phyloP scores from a whole-genome alignment of 1,140 invertebrate species.

The Phocides pigmalion region DNA sequence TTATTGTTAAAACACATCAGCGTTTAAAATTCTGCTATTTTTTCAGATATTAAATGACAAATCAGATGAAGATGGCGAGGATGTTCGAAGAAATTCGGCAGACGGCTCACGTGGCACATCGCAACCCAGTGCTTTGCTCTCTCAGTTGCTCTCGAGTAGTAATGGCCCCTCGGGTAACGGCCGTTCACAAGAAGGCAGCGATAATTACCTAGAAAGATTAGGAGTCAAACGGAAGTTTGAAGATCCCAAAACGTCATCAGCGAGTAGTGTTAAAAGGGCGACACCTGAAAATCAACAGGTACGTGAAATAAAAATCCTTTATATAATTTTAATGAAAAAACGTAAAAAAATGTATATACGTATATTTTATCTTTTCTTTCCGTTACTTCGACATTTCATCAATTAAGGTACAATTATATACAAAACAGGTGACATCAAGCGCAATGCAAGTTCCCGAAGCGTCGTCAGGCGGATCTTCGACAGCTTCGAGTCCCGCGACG shows the following conservation, averaged over 20 bases:
- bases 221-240: constrained; percentile 86
- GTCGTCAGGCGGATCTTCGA: constrained; percentile 50
- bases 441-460: constrained; percentile 49
- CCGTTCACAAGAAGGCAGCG: constrained; percentile 64
- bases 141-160: constrained; percentile 90
- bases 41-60: constrained; percentile 92
- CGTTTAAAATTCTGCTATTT: constrained; percentile 10
- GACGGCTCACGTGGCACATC: constrained; percentile 83
- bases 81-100: constrained; percentile 69
- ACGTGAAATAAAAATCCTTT: constrained; percentile 50
- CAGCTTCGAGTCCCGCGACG: constrained; percentile 53
- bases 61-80: constrained; percentile 90
- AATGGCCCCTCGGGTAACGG: constrained; percentile 68
- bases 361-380: no score
- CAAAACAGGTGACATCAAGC: constrained; percentile 64
- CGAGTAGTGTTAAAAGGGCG: constrained; percentile 78
- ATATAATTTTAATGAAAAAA: no score
- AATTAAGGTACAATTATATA: background rate
- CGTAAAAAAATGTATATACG: no score
- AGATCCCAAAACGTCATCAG: constrained; percentile 77
- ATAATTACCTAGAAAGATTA: constrained; percentile 83
- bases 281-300: constrained; percentile 88
- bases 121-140: constrained; percentile 90
- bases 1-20: no score
- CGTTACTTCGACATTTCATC: no score